phyloP scores from a whole-genome alignment of 2,797 vertebrate genomes.

The Dallia pectoralis region DNA sequence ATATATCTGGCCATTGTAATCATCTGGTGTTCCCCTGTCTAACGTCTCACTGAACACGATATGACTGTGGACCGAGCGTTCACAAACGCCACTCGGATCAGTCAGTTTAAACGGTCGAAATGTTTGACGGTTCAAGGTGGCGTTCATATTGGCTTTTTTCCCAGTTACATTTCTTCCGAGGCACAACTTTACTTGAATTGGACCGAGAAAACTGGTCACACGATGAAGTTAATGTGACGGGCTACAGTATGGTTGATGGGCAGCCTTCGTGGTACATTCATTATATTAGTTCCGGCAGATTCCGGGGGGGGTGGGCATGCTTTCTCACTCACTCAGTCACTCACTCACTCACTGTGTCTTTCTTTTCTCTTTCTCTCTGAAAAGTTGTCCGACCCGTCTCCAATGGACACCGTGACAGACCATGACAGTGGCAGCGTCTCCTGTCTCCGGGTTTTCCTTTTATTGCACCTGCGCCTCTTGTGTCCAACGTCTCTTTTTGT shows the following conservation, averaged over 20 bases:
- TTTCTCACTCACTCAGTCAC: constrained; percentile 52
- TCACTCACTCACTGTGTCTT: constrained; percentile 20
- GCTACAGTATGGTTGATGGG: constrained; percentile 19
- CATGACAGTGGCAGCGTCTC: constrained; percentile 41
- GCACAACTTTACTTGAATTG: constrained; percentile 40
- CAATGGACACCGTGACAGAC: constrained; percentile 20
- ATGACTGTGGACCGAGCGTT: constrained; percentile 45
- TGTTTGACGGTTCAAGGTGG: constrained; percentile 29
- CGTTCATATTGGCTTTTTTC: not conserved
- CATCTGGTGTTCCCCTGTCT: constrained; percentile 39
- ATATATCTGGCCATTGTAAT: constrained; percentile 61
- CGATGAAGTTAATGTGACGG: constrained; percentile 13
- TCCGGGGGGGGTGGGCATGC: constrained; percentile 39
- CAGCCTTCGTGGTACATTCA: not conserved
- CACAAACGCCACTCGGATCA: constrained; percentile 47
- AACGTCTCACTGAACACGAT: constrained; percentile 54
- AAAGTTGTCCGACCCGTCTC: not conserved
- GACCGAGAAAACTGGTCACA: constrained; percentile 28
- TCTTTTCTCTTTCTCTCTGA: constrained; percentile 8
- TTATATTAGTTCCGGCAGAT: constrained; percentile 42
- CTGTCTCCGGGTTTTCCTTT: constrained; percentile 14
- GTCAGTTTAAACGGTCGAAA: constrained; percentile 44
- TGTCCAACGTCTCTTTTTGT: constrained; percentile 48
- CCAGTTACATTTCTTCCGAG: constrained; percentile 19
- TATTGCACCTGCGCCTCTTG: constrained; percentile 49